Conservation (phyloP, 2,888 invertebrate species). For the Dynastes grantii region DNA sequence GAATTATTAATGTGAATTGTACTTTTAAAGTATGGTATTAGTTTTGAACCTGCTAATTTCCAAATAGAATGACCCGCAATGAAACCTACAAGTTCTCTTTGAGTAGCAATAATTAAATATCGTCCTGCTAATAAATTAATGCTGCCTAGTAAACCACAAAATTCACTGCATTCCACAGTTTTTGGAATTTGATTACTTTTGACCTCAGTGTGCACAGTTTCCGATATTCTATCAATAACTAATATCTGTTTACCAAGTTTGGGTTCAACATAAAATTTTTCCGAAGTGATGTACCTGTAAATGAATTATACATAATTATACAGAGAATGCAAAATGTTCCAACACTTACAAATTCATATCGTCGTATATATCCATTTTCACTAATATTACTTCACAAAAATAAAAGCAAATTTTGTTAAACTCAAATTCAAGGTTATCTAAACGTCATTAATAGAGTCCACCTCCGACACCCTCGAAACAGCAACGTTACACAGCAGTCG, state of each 20-base stretch:
- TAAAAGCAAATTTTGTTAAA: not conserved
- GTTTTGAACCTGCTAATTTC: slow-evolving; percentile 84
- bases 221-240: slow-evolving; percentile 85
- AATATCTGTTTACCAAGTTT: slow-evolving; percentile 83
- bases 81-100: slow-evolving; percentile 85
- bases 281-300: slow-evolving; percentile 87
- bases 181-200: slow-evolving; percentile 77
- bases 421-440: slow-evolving; percentile 27
- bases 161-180: slow-evolving; percentile 76
- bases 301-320: slow-evolving; percentile 37
- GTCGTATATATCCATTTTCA: slow-evolving; percentile 74
- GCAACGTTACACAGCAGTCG: no score
- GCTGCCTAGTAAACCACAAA: slow-evolving; percentile 92
- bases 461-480: no score
- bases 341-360: slow-evolving; percentile 82
- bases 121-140: slow-evolving; percentile 88
- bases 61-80: slow-evolving; percentile 87
- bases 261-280: slow-evolving; percentile 92
- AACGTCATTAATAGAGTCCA: not conserved
- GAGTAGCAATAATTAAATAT: slow-evolving; percentile 91
- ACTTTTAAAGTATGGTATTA: slow-evolving; percentile 90
- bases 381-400: not conserved
- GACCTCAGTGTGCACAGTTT: slow-evolving; percentile 62
- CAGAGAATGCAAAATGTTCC: not conserved
- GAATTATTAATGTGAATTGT: slow-evolving; percentile 87